A percentile compares a stretch with the other conserved stretches of the same genome.
These are phyloP conservation scores for Acronicta alni DNA, from an alignment of 2,888 invertebrate species.

Conservation along the genomic window DNA sequence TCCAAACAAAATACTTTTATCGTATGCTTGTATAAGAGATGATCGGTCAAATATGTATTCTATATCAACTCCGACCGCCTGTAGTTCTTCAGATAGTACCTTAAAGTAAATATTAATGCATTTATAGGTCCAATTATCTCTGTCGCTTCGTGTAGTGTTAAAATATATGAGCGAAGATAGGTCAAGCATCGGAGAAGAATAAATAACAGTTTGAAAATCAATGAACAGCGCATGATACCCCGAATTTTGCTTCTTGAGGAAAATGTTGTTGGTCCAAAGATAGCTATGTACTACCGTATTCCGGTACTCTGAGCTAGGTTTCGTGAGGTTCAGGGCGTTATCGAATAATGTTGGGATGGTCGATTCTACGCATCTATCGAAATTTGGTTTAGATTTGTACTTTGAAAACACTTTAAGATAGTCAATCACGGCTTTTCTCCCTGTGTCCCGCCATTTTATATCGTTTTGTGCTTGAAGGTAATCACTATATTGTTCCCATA, in stretches of 20 bases:
- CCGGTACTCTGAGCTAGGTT: constrained; percentile 77
- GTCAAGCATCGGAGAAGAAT: constrained; percentile 91
- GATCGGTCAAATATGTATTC: constrained; percentile 63
- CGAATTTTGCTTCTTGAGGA: constrained; percentile 79
- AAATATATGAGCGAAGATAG: constrained; percentile 88
- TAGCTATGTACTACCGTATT: constrained; percentile 90
- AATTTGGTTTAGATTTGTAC: constrained; percentile 65
- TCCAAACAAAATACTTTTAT: constrained; percentile 74
- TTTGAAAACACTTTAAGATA: constrained; percentile 75
- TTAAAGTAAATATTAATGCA: constrained; percentile 89
- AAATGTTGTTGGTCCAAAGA: constrained; percentile 90
- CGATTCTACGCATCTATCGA: constrained; percentile 61
- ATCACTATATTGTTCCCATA: constrained; percentile 77
- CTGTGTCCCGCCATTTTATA: constrained; percentile 76
- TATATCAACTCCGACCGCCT: constrained; percentile 65
- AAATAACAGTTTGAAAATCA: constrained; percentile 92
- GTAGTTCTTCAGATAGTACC: constrained; percentile 79
- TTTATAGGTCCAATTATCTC: constrained; percentile 77
- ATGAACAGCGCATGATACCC: constrained; percentile 88
- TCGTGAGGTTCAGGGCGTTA: constrained; percentile 70
- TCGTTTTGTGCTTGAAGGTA: constrained; percentile 70
- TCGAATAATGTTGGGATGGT: constrained; percentile 67
- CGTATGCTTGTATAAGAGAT: constrained; percentile 64
- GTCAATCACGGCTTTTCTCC: constrained; percentile 76
- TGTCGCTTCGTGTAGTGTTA: constrained; percentile 82